Evolutionary conservation across 64 coral and sea anemone species (phyloP), one percentile per base, ranked within the genome.

Genomic region (Cladopsammia gracilis): DNA sequence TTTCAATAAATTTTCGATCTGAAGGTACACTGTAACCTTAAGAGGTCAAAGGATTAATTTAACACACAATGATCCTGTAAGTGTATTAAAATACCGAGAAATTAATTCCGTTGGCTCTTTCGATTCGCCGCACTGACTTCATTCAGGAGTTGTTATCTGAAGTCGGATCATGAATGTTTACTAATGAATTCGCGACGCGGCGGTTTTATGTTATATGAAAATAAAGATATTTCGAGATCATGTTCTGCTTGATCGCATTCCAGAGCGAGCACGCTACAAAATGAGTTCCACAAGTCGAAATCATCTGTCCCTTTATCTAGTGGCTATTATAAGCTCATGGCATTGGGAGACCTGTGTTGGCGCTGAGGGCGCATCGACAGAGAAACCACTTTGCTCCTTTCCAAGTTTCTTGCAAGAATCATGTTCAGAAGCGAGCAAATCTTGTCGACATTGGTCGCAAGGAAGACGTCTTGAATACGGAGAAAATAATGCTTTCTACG

Each of bases 351-450:
- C 42, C 15, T 51, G 62, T 68, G 0, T 13, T 47, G 49, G 2
- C 13, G 80, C 18, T n/a, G 6, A 68, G 46, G 61, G 19, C 5
- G 15, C 22, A 10, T 11, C 45, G 10, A 10, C 18, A 64, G 80
- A 62, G 23, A 67, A 68, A 47, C 19, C 13, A 24, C 4, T 9
- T 25, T 84, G 80, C 22, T 84, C 62, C n/a, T 84, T 84, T 46
- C 80, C 80, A 3, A 64, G 62, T 15, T 84, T 84, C 46, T 23
- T 84, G 58, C 80, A 84, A 84, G 60, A 50, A 65, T 84, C 80
- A 6, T 49, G 80, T 49, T 23, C 61, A 13, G 20, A 68, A 67
- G 43, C n/a, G 19, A 84, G 44, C 46, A 51, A 50, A 84, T 10
- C 19, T 48, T 84, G 80, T 65, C 60, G 80, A 20, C 80, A 68